Evolutionary conservation across 2,113 vertebrate genomes (phyloP), one percentile per base, ranked within the genome.

Genomic region (Recurvirostra avosetta): DNA sequence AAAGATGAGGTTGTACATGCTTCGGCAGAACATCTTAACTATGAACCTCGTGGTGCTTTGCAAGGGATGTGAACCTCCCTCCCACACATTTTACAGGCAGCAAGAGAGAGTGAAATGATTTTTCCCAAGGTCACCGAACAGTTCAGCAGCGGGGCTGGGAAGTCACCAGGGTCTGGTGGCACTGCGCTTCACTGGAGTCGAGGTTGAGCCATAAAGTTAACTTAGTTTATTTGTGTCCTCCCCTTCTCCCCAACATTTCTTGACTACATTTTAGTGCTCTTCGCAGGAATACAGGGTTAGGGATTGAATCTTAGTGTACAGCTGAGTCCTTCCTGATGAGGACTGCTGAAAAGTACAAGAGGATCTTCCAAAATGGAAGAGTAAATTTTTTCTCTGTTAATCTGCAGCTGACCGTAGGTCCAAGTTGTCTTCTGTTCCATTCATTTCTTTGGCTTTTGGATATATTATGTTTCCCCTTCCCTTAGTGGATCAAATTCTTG

Each of bases 161-260:
- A 27, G 41, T 70, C 59, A 32, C 8, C 32, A 49, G 38, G 18
- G 23, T 65, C 43, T 78, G 56, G 43, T 76, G 67, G 16, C n/a
- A 40, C 21, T 11, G 0, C 1, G 0, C 26, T 45, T 83, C 0
- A 0, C 78, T 70, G n/a, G n/a, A 70, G 43, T 70, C 7, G 2
- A 50, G 29, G 55, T 67, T 59, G 43, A 66, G 6, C n/a, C 9
- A 10, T 63, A 9, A 73, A 75, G 4, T 34, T 56, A 36, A 38
- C 11, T 11, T 50, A 45, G 36, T 10, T 88, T 22, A 18, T 83
- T 75, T 74, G 26, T 63, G 29, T 65, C 36, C 6, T 71, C 26
- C 15, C 15, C 38, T 66, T 62, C 30, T 76, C 41, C 19, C 4
- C 5, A 6, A 1, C 5, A 6, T 40, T 70, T 94, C 47, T 81